Evolutionary conservation across 2,888 invertebrate species (phyloP).

Genomic region (Coremacera marginata): DNA sequence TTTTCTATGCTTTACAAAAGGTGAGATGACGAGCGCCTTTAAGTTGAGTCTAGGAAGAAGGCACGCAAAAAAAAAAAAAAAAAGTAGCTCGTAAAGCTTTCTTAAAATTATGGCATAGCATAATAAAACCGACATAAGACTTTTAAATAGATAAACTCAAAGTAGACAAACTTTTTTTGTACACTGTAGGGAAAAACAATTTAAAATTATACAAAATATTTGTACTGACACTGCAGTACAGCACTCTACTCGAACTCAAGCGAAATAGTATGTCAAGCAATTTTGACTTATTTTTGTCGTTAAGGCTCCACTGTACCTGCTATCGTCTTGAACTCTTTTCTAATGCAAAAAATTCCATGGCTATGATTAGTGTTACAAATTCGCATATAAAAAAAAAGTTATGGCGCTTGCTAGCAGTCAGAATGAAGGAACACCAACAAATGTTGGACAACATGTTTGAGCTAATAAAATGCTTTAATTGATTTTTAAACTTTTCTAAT

Average conservation of each 20-base stretch:
- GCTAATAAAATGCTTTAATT: conserved; percentile 38
- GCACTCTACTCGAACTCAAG: neutral
- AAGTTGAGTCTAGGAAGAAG: neutral
- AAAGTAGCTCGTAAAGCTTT: conserved; percentile 23
- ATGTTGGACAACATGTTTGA: neutral
- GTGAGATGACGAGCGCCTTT: neutral
- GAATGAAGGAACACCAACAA: too few relatives aligned
- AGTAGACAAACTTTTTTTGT: neutral
- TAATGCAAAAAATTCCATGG: neutral
- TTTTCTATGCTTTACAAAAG: conserved; percentile 26
- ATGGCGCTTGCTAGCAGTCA: neutral
- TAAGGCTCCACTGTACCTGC: neutral
- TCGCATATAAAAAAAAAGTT: neutral
- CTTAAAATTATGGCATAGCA: conserved; percentile 19
- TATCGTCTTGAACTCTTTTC: neutral
- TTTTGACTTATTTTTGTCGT: neutral
- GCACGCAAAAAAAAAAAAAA: neutral
- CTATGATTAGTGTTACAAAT: too few relatives aligned
- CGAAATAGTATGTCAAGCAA: neutral
- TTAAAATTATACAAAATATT: neutral
- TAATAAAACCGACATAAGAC: too few relatives aligned
- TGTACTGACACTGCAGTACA: neutral
- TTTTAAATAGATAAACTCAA: too few relatives aligned
- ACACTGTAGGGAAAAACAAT: neutral
- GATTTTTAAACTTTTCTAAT: conserved; percentile 27